Conservation (phyloP, 2,797 vertebrate genomes). For the Manis pentadactyla region DNA sequence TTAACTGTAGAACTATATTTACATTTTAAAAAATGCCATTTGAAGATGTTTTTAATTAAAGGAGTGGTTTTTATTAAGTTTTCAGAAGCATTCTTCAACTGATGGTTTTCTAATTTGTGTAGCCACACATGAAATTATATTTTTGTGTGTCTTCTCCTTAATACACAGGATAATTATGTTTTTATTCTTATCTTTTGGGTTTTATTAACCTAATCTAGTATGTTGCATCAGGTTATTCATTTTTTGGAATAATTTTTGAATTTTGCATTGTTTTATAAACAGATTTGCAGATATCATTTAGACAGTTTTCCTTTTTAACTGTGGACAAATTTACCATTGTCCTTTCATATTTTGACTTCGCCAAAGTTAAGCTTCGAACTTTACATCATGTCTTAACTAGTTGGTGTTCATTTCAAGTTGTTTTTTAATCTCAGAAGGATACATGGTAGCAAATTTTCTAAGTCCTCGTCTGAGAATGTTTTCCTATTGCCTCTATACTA, state of each 20-base stretch:
- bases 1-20: neutral
- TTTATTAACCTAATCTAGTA: neutral
- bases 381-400: neutral
- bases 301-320: neutral
- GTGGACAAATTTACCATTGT: neutral
- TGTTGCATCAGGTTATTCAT: neutral
- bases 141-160: conserved; percentile 25
- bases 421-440: neutral
- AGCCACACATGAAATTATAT: neutral
- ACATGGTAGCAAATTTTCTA: neutral
- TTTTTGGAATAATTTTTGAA: conserved; percentile 34
- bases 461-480: neutral
- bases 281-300: neutral
- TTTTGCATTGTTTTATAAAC: conserved; percentile 24
- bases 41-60: conserved; percentile 58
- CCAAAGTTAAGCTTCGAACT: neutral
- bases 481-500: neutral
- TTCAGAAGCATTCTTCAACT: conserved; percentile 36
- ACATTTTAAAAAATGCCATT: conserved; percentile 26
- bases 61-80: conserved; percentile 25
- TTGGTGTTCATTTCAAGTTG: neutral
- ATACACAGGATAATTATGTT: neutral
- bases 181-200: neutral
- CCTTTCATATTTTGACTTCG: neutral
- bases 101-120: conserved; percentile 17